phyloP scores from a whole-genome alignment of 1,140 invertebrate genomes.

The Rhyacophila brunnea region DNA sequence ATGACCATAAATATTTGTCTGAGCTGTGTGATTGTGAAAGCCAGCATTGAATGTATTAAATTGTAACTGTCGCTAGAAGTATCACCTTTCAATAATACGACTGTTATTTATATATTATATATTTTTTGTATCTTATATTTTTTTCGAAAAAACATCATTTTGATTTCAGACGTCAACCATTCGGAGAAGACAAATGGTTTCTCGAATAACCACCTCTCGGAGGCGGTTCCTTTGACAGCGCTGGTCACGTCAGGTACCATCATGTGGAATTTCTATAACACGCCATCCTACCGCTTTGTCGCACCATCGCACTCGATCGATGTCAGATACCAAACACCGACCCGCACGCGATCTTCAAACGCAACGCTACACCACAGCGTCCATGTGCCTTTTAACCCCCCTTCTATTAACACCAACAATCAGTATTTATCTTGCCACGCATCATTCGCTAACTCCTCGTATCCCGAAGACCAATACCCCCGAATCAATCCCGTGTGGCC shows the following conservation, averaged over 20 bases:
- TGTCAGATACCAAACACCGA: background rate
- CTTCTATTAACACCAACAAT: background rate
- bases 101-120: too few species aligned
- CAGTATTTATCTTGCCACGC: conserved; percentile 3
- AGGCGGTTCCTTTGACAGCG: conserved; percentile 15
- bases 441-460: conserved; percentile 12
- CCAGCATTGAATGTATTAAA: too few species aligned
- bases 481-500: conserved; percentile 4
- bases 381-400: background rate
- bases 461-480: background rate
- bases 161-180: background rate
- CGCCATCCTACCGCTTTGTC: conserved; percentile 6
- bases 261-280: conserved; percentile 5
- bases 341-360: background rate
- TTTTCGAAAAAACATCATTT: too few species aligned
- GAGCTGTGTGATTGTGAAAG: too few species aligned
- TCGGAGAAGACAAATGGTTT: conserved; percentile 19
- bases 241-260: conserved; percentile 20
- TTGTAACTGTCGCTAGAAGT: too few species aligned
- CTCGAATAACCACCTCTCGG: background rate
- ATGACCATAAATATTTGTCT: too few species aligned
- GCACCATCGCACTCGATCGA: conserved; percentile 2
- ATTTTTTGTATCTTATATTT: too few species aligned
- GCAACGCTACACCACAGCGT: background rate
- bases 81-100: too few species aligned